Conservation (phyloP, 1,140 invertebrate genomes). For the Cardiocondyla obscurior region DNA sequence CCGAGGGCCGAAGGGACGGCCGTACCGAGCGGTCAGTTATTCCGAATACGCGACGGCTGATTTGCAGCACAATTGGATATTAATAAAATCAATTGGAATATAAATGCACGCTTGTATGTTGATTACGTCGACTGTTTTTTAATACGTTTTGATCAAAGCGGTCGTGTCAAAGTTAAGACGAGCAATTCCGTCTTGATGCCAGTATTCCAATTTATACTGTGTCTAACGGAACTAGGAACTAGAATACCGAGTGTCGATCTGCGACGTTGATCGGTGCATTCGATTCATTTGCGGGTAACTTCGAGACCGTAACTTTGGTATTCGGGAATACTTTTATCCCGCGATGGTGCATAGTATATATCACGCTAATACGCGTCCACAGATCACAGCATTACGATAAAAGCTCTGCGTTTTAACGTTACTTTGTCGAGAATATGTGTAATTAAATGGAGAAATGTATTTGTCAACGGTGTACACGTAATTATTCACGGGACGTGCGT, state of each 20-base stretch:
- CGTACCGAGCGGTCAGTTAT: not conserved
- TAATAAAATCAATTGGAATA: too few relatives aligned
- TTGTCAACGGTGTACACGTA: not conserved
- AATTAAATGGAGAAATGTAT: not conserved
- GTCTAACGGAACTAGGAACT: not conserved
- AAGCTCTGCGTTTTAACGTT: conserved; percentile 64
- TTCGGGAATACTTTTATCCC: conserved; percentile 40
- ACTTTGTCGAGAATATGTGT: conserved; percentile 35
- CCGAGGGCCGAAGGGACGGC: not conserved
- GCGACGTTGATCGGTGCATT: conserved; percentile 53
- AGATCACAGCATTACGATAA: conserved; percentile 46
- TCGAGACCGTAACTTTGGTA: conserved; percentile 18
- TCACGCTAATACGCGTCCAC: not conserved
- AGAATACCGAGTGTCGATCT: conserved; percentile 23
- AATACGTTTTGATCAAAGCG: not conserved
- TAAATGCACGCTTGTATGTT: not conserved
- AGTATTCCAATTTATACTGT: conserved; percentile 19
- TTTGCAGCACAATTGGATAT: too few relatives aligned
- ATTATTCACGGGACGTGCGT: not conserved
- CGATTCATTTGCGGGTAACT: conserved; percentile 36
- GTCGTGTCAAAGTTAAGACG: not conserved
- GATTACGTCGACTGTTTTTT: not conserved
- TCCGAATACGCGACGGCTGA: not conserved
- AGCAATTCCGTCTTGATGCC: not conserved
- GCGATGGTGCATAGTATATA: not conserved